phyloP scores from a whole-genome alignment of 92 coral and sea anemone species.

The Bergia sp. region DNA sequence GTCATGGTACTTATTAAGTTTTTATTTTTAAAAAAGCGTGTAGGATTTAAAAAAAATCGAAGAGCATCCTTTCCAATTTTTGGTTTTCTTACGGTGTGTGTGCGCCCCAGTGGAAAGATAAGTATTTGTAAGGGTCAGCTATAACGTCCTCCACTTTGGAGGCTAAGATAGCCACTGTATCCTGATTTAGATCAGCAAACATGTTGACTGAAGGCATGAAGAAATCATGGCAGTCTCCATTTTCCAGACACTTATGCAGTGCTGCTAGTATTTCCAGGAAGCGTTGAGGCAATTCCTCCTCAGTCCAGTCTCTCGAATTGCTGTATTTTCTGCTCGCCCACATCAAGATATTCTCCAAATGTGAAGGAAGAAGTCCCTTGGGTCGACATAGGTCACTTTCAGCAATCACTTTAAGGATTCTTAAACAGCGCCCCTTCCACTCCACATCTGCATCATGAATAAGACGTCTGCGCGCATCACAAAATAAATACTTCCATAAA shows the following conservation, averaged over 20 bases:
- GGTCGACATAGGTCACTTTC: conserved; percentile 75
- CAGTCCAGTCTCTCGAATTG: conserved; percentile 66
- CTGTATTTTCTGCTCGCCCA: conserved; percentile 71
- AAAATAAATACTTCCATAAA: conserved; percentile 70
- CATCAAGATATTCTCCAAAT: conserved; percentile 73
- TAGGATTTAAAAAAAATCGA: no score
- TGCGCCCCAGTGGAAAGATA: background rate
- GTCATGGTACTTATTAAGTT: no score
- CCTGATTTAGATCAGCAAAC: conserved; percentile 55
- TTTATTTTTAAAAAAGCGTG: no score
- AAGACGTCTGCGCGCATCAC: conserved; percentile 68
- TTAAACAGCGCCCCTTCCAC: conserved; percentile 67
- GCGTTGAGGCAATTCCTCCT: conserved; percentile 58
- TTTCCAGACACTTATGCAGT: conserved; percentile 62
- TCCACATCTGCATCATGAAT: conserved; percentile 50
- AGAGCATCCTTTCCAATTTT: no score
- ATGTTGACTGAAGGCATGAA: conserved; percentile 75
- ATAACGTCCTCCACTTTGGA: conserved; percentile 63
- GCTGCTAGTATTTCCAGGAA: conserved; percentile 72
- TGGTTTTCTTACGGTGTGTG: background rate
- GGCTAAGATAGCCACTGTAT: conserved; percentile 48
- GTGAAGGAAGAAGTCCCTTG: conserved; percentile 63
- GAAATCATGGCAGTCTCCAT: conserved; percentile 70
- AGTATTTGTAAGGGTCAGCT: conserved; percentile 72
- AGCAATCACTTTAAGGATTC: conserved; percentile 71